Percentiles rank a stretch among this genome's conserved stretches.
These are phyloP conservation scores for Autographa pulchrina DNA, from an alignment of 2,888 invertebrate species.

Conservation along the genomic window DNA sequence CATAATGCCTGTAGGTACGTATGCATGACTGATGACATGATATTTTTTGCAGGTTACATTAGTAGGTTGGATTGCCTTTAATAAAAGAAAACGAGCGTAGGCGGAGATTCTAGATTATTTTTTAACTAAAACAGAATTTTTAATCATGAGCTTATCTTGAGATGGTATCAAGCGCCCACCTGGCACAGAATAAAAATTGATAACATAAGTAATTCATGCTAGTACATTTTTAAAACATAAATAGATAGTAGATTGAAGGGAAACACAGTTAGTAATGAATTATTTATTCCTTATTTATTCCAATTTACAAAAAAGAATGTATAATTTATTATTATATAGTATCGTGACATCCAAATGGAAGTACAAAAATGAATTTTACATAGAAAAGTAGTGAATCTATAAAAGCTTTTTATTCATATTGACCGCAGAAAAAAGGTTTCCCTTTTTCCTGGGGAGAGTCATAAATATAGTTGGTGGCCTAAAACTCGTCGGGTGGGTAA, in stretches of 20 bases:
- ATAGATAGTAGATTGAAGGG: too few relatives aligned
- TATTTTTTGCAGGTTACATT: not conserved
- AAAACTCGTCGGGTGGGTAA: constrained; percentile 13
- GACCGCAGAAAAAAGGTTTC: not conserved
- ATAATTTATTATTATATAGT: too few relatives aligned
- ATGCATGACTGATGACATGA: not conserved
- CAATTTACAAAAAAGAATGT: too few relatives aligned
- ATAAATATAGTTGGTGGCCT: constrained; percentile 9
- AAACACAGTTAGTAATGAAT: too few relatives aligned
- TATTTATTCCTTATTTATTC: too few relatives aligned
- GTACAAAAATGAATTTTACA: not conserved
- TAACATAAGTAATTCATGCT: too few relatives aligned
- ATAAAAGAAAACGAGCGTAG: not conserved
- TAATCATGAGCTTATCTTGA: not conserved
- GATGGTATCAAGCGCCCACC: not conserved
- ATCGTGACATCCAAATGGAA: too few relatives aligned
- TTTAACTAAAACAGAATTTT: not conserved
- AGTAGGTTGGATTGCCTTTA: too few relatives aligned
- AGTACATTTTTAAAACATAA: too few relatives aligned
- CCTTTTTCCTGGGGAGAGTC: not conserved
- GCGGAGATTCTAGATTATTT: not conserved
- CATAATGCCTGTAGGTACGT: not conserved
- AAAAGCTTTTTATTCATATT: not conserved
- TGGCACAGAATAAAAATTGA: not conserved
- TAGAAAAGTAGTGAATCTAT: not conserved